These are phyloP conservation scores for Kradibia gibbosae DNA, from an alignment of 1,140 invertebrate species.

Conservation along the genomic window DNA sequence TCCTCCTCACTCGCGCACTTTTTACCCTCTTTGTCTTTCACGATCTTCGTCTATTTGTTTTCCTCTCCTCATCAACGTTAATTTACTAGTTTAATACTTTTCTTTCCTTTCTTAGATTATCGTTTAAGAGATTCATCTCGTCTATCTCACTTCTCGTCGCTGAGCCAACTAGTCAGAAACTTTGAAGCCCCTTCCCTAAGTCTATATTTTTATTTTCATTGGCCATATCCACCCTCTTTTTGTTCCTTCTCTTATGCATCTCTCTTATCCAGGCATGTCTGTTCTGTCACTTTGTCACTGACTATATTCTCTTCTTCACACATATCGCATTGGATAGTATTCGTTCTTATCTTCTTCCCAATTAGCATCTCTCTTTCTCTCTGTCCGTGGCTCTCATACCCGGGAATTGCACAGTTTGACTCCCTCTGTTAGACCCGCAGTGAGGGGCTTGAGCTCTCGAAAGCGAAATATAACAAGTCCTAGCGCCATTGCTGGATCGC, in stretches of 20 bases:
- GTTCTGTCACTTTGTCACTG: too few relatives aligned
- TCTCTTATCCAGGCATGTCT: neutral
- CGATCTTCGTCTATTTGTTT: too few relatives aligned
- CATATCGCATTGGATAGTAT: neutral
- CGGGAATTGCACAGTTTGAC: conserved; percentile 42
- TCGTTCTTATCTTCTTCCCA: neutral
- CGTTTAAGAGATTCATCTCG: neutral
- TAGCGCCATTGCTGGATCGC: conserved; percentile 71
- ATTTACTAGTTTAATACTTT: conserved; percentile 19
- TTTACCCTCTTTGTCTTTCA: neutral
- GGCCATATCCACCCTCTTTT: neutral
- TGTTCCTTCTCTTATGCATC: neutral
- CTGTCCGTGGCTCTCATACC: neutral
- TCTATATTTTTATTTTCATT: neutral
- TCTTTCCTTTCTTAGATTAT: conserved; percentile 32
- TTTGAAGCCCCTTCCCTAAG: neutral
- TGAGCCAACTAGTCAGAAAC: neutral
- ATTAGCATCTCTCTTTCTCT: neutral
- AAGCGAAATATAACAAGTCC: conserved; percentile 72
- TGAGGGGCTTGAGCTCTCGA: conserved; percentile 52
- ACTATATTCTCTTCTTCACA: neutral
- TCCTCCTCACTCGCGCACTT: neutral
- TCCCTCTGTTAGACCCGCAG: neutral
- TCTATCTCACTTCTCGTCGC: neutral
- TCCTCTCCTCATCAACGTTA: conserved; percentile 36